Conservation (phyloP, 1,140 invertebrate genomes). For the Drosophila seguyi region DNA sequence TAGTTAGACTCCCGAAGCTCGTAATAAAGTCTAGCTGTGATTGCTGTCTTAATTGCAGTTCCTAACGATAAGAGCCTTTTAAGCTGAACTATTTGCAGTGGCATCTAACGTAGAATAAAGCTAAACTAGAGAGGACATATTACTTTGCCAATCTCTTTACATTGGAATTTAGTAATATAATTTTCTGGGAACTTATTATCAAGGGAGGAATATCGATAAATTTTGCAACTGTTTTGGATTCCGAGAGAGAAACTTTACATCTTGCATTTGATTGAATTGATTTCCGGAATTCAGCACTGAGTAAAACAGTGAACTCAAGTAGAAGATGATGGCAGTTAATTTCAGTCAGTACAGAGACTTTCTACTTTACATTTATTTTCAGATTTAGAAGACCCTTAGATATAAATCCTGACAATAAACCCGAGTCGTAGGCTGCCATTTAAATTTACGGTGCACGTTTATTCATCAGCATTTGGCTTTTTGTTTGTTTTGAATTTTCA, state of each 20-base stretch:
- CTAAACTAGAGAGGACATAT: neutral
- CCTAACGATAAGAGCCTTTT: neutral
- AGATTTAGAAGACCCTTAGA: neutral
- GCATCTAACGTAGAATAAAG: neutral
- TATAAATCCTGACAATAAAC: conserved; percentile 11
- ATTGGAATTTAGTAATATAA: neutral
- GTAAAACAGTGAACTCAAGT: neutral
- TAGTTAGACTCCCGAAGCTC: neutral
- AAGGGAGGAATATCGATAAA: too few relatives aligned
- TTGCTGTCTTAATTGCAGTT: neutral
- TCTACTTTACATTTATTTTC: neutral
- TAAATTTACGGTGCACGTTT: conserved; percentile 21
- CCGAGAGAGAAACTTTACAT: too few relatives aligned
- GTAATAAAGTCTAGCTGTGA: neutral
- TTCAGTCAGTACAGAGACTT: neutral
- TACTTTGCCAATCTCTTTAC: neutral
- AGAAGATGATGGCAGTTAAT: neutral
- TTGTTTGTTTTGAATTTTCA: conserved; percentile 45
- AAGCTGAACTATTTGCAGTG: neutral
- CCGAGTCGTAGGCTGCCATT: conserved; percentile 7
- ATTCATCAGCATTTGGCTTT: conserved; percentile 5
- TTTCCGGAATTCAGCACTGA: neutral
- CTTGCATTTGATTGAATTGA: neutral
- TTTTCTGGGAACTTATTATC: neutral
- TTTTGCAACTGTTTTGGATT: neutral